A percentile compares a stretch with the other conserved stretches of the same genome.
phyloP scores from a whole-genome alignment of 2,888 invertebrate species.

The Dexiosoma caninum region DNA sequence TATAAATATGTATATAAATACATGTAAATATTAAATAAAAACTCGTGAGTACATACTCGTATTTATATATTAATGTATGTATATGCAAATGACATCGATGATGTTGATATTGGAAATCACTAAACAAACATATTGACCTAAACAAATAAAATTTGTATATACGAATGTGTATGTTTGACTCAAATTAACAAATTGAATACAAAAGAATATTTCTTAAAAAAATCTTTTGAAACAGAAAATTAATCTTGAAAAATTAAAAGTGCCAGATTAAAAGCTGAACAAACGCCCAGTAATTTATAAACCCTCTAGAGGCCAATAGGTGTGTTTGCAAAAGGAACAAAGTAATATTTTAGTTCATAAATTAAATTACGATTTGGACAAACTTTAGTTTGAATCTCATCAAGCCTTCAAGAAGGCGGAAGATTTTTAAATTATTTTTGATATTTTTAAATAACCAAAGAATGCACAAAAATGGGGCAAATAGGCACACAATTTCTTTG shows the following conservation, averaged over 20 bases:
- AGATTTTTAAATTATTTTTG: too few relatives aligned
- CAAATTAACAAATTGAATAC: constrained; percentile 38
- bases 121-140: constrained; percentile 44
- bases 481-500: too few relatives aligned
- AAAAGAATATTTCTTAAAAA: constrained; percentile 23
- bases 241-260: too few relatives aligned
- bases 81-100: constrained; percentile 35
- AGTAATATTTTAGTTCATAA: too few relatives aligned
- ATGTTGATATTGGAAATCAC: constrained; percentile 55
- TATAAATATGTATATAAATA: not conserved
- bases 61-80: not conserved
- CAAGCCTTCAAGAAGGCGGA: too few relatives aligned
- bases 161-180: not conserved
- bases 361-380: too few relatives aligned
- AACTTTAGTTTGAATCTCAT: too few relatives aligned
- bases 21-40: not conserved
- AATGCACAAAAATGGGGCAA: too few relatives aligned
- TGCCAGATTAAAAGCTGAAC: constrained; percentile 7
- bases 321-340: too few relatives aligned
- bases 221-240: constrained; percentile 3
- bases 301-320: constrained; percentile 42
- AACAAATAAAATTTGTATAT: not conserved
- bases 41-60: not conserved
- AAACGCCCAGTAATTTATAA: constrained; percentile 58
- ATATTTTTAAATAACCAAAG: too few relatives aligned